Conservation (phyloP, 2,113 vertebrate species). For the Zapornia atra region DNA sequence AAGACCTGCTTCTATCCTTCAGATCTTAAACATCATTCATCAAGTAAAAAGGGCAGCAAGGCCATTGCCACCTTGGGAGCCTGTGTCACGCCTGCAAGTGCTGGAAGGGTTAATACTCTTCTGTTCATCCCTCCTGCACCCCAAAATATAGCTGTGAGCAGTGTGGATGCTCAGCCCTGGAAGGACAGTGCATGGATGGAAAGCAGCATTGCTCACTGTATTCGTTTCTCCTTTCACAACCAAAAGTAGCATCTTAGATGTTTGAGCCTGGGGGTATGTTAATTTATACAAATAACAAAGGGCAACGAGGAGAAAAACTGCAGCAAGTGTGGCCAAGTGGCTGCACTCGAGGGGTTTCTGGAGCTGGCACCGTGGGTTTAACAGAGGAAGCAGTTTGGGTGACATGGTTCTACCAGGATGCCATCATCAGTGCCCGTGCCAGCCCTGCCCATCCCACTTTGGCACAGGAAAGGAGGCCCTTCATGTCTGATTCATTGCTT, state of each 20-base stretch:
- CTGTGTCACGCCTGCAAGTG: fast-evolving
- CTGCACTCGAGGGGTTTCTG: background rate
- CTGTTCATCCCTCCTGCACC: background rate
- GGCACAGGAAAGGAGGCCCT: background rate
- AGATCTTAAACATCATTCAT: fast-evolving
- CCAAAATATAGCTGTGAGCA: fast-evolving
- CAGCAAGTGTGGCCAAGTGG: fast-evolving
- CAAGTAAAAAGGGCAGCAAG: no score
- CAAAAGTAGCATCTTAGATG: background rate
- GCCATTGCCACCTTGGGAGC: background rate
- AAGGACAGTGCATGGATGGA: fast-evolving
- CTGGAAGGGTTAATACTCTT: background rate
- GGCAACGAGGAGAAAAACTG: background rate
- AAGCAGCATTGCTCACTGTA: fast-evolving
- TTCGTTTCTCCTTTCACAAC: background rate
- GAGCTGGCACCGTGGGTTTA: background rate
- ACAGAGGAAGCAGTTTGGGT: background rate
- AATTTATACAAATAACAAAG: background rate
- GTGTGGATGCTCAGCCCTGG: fast-evolving
- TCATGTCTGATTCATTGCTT: background rate
- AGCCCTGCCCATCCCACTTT: background rate
- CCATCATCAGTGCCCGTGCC: background rate
- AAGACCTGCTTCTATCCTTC: background rate
- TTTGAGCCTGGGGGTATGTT: background rate
- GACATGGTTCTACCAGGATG: background rate